phyloP scores from a whole-genome alignment of 2,888 invertebrate species.

The Eupithecia inturbata region DNA sequence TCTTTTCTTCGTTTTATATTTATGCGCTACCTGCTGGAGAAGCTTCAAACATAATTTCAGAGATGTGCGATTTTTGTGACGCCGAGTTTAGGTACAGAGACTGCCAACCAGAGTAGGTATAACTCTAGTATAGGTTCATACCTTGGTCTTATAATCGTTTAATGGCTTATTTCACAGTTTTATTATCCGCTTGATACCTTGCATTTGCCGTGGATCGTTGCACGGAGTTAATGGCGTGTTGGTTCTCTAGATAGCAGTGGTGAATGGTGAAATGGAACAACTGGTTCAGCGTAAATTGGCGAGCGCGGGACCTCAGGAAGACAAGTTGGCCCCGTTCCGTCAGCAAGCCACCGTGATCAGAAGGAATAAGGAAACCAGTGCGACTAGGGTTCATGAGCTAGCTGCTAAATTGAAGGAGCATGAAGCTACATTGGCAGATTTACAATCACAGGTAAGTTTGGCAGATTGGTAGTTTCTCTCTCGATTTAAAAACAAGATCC shows the following conservation, averaged over 20 bases:
- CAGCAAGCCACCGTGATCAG: slow-evolving; percentile 93
- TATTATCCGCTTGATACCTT: background rate
- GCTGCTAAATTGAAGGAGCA: slow-evolving; percentile 85
- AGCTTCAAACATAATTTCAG: too few relatives aligned
- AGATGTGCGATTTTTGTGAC: too few relatives aligned
- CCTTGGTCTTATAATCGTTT: background rate
- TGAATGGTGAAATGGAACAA: slow-evolving; percentile 87
- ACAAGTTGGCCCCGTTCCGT: slow-evolving; percentile 92
- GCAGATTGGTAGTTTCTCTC: background rate
- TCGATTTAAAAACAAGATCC: too few relatives aligned
- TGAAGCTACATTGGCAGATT: slow-evolving; percentile 85
- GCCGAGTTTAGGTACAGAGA: too few relatives aligned
- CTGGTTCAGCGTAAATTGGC: slow-evolving; percentile 89
- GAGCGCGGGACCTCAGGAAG: slow-evolving; percentile 85
- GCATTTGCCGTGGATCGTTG: background rate
- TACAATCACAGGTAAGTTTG: slow-evolving; percentile 73
- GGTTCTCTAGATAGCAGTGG: slow-evolving; percentile 72
- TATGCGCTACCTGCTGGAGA: too few relatives aligned
- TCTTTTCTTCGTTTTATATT: too few relatives aligned
- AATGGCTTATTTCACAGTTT: background rate
- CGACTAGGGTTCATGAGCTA: slow-evolving; percentile 87
- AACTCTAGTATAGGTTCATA: too few relatives aligned
- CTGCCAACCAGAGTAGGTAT: background rate
- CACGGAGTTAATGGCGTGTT: slow-evolving; percentile 1
- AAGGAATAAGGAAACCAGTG: slow-evolving; percentile 90